A percentile compares a stretch with the other conserved stretches of the same genome.
Conservation (phyloP, 2,113 vertebrate genomes). For the Stigmatopora argus region DNA sequence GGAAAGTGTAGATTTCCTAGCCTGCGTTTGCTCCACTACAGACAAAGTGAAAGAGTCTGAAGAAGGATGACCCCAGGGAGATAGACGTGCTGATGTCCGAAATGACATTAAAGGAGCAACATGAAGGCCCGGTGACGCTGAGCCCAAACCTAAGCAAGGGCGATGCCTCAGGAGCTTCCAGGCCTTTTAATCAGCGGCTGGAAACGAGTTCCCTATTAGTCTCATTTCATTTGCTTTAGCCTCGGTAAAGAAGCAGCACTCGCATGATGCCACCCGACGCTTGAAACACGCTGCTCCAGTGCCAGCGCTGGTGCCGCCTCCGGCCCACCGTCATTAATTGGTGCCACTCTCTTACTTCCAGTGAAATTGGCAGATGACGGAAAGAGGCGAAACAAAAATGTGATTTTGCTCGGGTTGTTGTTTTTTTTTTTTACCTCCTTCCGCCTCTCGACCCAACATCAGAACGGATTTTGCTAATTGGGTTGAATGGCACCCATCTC, state of each 20-base stretch:
- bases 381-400: conserved; percentile 77
- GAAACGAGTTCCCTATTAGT: conserved; percentile 87
- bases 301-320: conserved; percentile 73
- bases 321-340: conserved; percentile 83
- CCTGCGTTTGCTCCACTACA: conserved; percentile 71
- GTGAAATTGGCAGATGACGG: conserved; percentile 83
- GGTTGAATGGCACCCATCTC: conserved; percentile 66
- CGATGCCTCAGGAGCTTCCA: conserved; percentile 84
- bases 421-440: conserved; percentile 12
- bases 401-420: conserved; percentile 57
- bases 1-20: conserved; percentile 84
- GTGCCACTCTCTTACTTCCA: conserved; percentile 83
- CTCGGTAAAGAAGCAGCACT: conserved; percentile 71
- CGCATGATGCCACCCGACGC: conserved; percentile 87
- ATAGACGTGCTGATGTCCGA: conserved; percentile 80
- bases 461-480: conserved; percentile 75
- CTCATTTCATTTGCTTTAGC: conserved; percentile 91
- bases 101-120: conserved; percentile 85
- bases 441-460: conserved; percentile 62
- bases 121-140: conserved; percentile 65
- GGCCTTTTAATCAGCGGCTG: conserved; percentile 91
- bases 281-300: conserved; percentile 79
- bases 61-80: conserved; percentile 92
- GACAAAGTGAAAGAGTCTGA: conserved; percentile 79
- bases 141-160: conserved; percentile 78